phyloP scores from a whole-genome alignment of 1,140 invertebrate species.

The Globodera rostochiensis region DNA sequence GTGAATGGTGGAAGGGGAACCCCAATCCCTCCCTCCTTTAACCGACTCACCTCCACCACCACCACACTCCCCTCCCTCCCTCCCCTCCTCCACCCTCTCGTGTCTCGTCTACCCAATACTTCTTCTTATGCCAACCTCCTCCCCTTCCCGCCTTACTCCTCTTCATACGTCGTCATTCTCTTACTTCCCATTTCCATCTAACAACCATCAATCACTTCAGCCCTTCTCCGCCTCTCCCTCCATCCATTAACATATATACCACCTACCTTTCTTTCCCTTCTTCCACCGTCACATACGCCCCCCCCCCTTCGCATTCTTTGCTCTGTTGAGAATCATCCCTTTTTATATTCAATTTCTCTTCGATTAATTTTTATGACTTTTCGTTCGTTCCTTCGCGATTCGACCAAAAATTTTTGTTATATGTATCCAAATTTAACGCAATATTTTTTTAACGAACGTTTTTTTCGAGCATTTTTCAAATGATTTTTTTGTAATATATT shows the following conservation, averaged over 20 bases:
- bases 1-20: neutral
- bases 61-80: neutral
- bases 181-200: neutral
- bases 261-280: neutral
- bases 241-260: neutral
- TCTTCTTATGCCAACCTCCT: neutral
- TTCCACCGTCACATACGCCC: neutral
- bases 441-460: too few species aligned
- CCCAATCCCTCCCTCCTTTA: neutral
- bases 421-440: too few species aligned
- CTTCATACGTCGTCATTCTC: too few species aligned
- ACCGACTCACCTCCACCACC: neutral
- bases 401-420: neutral
- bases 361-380: constrained; percentile 18
- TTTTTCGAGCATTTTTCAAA: too few species aligned
- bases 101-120: neutral
- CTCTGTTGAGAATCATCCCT: constrained; percentile 1
- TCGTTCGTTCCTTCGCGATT: constrained; percentile 16
- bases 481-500: too few species aligned
- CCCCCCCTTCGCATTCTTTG: neutral
- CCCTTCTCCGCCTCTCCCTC: neutral
- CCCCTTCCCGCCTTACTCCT: too few species aligned
- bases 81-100: neutral
- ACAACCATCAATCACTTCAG: constrained; percentile 5
- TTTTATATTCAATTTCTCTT: constrained; percentile 5